phyloP scores from a whole-genome alignment of 2,797 vertebrate genomes.

The Spinibarbus caldwelli region DNA sequence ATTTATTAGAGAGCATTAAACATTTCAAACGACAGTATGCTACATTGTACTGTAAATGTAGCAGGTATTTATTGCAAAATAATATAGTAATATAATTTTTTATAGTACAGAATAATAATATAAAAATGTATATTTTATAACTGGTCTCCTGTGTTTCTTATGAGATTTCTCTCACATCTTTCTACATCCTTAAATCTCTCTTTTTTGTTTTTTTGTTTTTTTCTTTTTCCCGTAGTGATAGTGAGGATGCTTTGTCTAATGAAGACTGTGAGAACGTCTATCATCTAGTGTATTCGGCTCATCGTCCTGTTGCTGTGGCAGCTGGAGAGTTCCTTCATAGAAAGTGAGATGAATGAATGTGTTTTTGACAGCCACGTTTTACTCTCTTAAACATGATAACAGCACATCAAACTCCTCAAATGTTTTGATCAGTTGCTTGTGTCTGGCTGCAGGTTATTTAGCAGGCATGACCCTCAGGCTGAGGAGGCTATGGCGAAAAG shows the following conservation, averaged over 20 bases:
- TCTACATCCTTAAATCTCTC: not conserved
- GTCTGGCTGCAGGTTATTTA: constrained; percentile 86
- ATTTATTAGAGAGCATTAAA: not conserved
- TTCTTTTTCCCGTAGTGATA: constrained; percentile 41
- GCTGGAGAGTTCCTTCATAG: constrained; percentile 98
- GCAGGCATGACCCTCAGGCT: constrained; percentile 90
- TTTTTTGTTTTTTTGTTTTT: not conserved
- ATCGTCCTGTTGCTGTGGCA: constrained; percentile 94
- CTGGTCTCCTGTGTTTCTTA: not conserved
- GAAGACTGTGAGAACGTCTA: constrained; percentile 99
- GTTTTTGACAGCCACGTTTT: not conserved
- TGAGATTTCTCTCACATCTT: not conserved
- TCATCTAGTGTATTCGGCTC: constrained; percentile 98
- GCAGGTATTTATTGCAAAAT: not conserved
- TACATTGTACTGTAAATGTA: not conserved
- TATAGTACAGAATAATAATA: not conserved
- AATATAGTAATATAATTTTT: not conserved
- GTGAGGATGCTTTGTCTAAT: constrained; percentile 63
- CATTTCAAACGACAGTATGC: not conserved
- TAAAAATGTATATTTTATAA: not conserved
- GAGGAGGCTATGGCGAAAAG: constrained; percentile 96
- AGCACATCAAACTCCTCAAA: not conserved
- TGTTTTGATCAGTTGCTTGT: not conserved
- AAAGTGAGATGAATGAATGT: constrained; percentile 83
- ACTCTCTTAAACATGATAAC: not conserved